Conservation (phyloP, 1,140 invertebrate species). For the Caenorhabditis brenneri region DNA sequence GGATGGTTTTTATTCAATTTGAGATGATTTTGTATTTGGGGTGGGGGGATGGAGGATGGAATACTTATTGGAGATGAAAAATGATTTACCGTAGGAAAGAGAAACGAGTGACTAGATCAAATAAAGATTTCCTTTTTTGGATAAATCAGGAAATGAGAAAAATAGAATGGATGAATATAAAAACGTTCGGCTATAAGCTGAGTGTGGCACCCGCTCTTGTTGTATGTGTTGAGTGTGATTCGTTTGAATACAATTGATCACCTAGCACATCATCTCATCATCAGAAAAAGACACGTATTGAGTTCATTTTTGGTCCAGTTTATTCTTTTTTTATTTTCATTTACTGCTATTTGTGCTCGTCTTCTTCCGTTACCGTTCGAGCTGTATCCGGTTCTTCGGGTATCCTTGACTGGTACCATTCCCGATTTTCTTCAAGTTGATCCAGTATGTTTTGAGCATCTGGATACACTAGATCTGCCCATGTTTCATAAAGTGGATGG, state of each 20-base stretch:
- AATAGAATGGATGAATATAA: constrained; percentile 7
- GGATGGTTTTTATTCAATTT: constrained; percentile 1
- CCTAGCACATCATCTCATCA: not conserved
- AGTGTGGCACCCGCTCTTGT: constrained; percentile 22
- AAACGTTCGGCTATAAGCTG: constrained; percentile 16
- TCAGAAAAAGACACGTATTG: constrained; percentile 28
- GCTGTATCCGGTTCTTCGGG: constrained; percentile 58
- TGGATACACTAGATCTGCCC: constrained; percentile 97
- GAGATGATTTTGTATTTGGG: not conserved
- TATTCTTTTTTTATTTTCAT: not conserved
- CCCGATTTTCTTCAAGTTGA: constrained; percentile 94
- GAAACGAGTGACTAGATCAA: not conserved
- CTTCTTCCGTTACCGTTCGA: not conserved
- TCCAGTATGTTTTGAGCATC: constrained; percentile 97
- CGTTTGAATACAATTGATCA: not conserved
- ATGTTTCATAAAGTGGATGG: constrained; percentile 98
- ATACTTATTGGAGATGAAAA: too few species aligned
- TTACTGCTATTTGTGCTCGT: not conserved
- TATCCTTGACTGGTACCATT: constrained; percentile 80
- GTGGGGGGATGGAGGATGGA: not conserved
- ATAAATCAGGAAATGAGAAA: not conserved
- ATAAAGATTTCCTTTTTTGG: not conserved
- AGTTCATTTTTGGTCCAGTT: constrained; percentile 34
- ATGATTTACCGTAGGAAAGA: too few species aligned
- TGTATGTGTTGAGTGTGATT: not conserved